Evolutionary conservation across 2,888 invertebrate species (phyloP).

Genomic region (Portevinia maculata): DNA sequence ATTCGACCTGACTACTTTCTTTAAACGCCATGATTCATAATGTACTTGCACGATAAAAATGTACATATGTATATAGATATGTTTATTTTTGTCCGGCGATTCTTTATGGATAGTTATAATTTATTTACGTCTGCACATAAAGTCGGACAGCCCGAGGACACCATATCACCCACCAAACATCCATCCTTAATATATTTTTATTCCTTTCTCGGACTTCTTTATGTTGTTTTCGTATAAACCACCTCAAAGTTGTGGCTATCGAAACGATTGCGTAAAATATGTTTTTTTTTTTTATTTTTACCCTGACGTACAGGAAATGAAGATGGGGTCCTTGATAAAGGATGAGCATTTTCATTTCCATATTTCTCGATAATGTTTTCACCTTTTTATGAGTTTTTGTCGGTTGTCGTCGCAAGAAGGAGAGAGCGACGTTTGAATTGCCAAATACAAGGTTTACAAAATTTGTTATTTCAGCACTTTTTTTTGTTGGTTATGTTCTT

Average conservation of each 20-base stretch:
- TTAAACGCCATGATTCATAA: conserved; percentile 62
- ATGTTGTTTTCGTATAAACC: conserved; percentile 35
- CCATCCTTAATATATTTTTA: conserved; percentile 32
- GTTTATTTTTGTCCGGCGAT: conserved; percentile 16
- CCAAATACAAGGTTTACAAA: conserved; percentile 23
- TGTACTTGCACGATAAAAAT: conserved; percentile 46
- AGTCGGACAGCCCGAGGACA: conserved; percentile 44
- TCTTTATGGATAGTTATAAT: conserved; percentile 73
- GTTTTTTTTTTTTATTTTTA: no score
- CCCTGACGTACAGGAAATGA: conserved; percentile 45
- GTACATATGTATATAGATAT: background rate
- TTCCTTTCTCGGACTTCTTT: conserved; percentile 27
- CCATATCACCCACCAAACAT: background rate
- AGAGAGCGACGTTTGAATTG: background rate
- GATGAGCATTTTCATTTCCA: conserved; percentile 68
- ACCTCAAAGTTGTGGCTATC: conserved; percentile 69
- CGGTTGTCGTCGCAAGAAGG: conserved; percentile 26
- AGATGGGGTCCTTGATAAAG: conserved; percentile 46
- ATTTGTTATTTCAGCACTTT: conserved; percentile 59
- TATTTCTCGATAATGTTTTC: conserved; percentile 73
- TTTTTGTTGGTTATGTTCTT: conserved; percentile 31
- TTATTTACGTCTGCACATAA: conserved; percentile 71
- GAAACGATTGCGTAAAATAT: conserved; percentile 67
- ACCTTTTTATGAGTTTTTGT: conserved; percentile 72
- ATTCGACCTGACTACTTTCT: conserved; percentile 52